These are phyloP conservation scores for Microctonus brassicae DNA, from an alignment of 2,888 invertebrate species.

Conservation along the genomic window DNA sequence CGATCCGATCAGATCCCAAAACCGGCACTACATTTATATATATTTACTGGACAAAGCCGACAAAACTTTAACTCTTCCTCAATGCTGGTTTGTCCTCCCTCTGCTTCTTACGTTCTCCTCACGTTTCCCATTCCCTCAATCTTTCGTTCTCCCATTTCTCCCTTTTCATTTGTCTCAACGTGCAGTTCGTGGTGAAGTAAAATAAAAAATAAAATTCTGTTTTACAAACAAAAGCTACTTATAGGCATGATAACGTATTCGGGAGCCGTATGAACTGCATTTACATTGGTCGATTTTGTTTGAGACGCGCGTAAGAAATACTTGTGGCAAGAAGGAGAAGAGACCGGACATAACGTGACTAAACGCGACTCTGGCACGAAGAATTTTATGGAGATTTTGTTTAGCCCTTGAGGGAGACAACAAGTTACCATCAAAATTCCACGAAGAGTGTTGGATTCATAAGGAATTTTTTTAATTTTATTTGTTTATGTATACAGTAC, in stretches of 20 bases:
- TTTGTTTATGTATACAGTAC: no score
- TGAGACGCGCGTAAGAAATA: slow-evolving; percentile 28
- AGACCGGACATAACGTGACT: slow-evolving; percentile 45
- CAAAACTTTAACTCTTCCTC: slow-evolving; percentile 15
- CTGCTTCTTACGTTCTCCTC: not conserved
- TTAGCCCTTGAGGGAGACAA: not conserved
- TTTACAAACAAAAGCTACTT: slow-evolving; percentile 59
- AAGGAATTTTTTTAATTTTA: not conserved
- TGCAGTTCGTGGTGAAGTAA: slow-evolving; percentile 7
- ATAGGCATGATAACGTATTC: slow-evolving; percentile 57
- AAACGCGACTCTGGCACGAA: slow-evolving; percentile 17
- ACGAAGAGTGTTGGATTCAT: not conserved
- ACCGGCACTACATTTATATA: slow-evolving; percentile 29
- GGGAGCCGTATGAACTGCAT: slow-evolving; percentile 41
- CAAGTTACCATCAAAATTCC: not conserved
- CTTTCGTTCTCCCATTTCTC: not conserved
- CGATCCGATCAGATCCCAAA: slow-evolving; percentile 41
- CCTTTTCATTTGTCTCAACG: slow-evolving; percentile 14
- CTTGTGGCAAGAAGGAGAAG: slow-evolving; percentile 41
- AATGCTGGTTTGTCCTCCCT: slow-evolving; percentile 8
- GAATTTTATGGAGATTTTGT: slow-evolving; percentile 12
- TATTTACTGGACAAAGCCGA: slow-evolving; percentile 23
- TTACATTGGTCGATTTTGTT: slow-evolving; percentile 11
- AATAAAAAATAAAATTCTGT: slow-evolving; percentile 39
- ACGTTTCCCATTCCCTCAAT: slow-evolving; percentile 15